Evolutionary conservation across 2,113 vertebrate species (phyloP).

Genomic region (Phrynosoma platyrhinos): DNA sequence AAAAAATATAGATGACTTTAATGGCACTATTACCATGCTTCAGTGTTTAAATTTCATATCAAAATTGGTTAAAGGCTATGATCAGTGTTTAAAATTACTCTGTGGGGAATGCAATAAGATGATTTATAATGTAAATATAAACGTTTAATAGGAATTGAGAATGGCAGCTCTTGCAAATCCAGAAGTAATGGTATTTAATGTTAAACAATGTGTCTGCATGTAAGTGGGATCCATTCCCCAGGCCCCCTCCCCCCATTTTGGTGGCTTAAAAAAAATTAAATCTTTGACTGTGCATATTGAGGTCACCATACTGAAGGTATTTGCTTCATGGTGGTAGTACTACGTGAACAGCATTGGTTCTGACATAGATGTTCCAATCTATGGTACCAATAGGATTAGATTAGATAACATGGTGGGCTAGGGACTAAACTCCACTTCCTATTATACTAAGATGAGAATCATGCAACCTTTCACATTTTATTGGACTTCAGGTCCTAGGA

Average conservation of each 20-base stretch:
- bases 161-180: conserved; percentile 61
- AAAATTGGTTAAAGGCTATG: conserved; percentile 64
- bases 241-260: too few species aligned
- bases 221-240: too few species aligned
- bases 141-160: conserved; percentile 57
- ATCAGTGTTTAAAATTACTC: conserved; percentile 50
- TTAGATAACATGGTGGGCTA: too few species aligned
- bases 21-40: conserved; percentile 65
- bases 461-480: too few species aligned
- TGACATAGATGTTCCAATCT: not conserved
- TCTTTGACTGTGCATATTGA: not conserved
- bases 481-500: too few species aligned
- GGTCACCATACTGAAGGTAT: not conserved
- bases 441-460: too few species aligned
- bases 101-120: conserved; percentile 45
- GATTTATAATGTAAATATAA: conserved; percentile 68
- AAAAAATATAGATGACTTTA: conserved; percentile 66
- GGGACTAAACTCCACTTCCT: too few species aligned
- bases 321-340: not conserved
- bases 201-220: not conserved
- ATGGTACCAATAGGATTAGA: too few species aligned
- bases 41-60: conserved; percentile 65
- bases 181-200: conserved; percentile 40
- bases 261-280: too few species aligned
- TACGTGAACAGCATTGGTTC: not conserved